A percentile compares a stretch with the other conserved stretches of the same genome.
Evolutionary conservation across 2,888 invertebrate species (phyloP).

Genomic region (Loripinus fragilis): DNA sequence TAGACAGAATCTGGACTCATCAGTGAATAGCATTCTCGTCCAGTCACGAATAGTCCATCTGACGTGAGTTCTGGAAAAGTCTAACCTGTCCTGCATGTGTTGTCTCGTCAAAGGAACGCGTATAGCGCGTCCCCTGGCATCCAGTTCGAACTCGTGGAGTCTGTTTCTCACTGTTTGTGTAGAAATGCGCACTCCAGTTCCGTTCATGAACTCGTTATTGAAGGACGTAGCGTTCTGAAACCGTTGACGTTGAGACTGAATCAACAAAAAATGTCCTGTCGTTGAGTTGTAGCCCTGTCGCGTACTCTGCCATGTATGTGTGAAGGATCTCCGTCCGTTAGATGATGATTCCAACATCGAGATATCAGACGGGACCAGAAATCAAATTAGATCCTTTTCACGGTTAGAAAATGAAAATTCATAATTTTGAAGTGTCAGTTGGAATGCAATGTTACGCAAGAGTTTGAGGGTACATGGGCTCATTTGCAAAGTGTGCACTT

Average conservation of each 20-base stretch:
- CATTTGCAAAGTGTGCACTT: background rate
- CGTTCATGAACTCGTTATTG: background rate
- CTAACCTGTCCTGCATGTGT: background rate
- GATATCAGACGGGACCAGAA: background rate
- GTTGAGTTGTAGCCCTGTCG: background rate
- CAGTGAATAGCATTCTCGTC: no score
- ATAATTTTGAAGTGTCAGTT: background rate
- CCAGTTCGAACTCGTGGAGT: background rate
- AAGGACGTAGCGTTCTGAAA: slow-evolving; percentile 7
- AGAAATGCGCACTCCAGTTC: background rate
- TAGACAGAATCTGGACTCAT: no score
- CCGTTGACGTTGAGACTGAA: background rate
- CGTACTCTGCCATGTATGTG: background rate
- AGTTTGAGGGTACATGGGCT: background rate
- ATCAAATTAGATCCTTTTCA: background rate
- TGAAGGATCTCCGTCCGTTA: slow-evolving; percentile 14
- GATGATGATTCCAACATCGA: slow-evolving; percentile 5
- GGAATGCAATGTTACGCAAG: background rate
- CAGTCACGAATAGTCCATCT: background rate
- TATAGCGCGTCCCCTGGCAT: background rate
- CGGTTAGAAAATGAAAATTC: background rate
- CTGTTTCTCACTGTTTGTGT: background rate
- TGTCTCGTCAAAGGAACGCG: background rate
- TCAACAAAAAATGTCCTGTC: slow-evolving; percentile 1
- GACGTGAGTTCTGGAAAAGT: background rate